These are phyloP conservation scores for Agrochola macilenta DNA, from an alignment of 2,888 invertebrate genomes.

Conservation along the genomic window DNA sequence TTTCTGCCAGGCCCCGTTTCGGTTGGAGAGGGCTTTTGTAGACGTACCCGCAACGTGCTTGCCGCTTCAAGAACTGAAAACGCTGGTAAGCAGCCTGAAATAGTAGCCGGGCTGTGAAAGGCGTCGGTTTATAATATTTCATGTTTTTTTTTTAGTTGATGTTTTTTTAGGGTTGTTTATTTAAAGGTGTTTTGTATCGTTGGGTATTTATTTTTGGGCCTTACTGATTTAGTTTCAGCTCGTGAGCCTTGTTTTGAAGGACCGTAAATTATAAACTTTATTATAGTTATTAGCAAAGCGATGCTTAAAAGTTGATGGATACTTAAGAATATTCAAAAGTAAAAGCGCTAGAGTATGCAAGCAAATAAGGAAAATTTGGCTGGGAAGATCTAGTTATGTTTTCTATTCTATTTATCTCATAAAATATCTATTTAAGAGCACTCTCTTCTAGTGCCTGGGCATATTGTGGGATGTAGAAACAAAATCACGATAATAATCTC, in stretches of 20 bases:
- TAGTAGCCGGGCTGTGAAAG: slow-evolving; percentile 60
- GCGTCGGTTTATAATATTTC: slow-evolving; percentile 32
- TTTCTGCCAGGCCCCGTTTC: slow-evolving; percentile 74
- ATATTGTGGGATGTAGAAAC: neutral
- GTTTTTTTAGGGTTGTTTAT: neutral
- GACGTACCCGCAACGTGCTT: slow-evolving; percentile 66
- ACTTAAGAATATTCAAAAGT: neutral
- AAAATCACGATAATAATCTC: neutral
- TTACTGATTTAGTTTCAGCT: neutral
- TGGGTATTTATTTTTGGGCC: neutral
- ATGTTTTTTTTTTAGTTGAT: slow-evolving; percentile 10
- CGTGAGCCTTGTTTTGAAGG: neutral
- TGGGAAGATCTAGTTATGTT: neutral
- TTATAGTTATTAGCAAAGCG: neutral
- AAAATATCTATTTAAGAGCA: neutral
- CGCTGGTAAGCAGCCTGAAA: slow-evolving; percentile 71
- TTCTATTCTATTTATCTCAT: neutral
- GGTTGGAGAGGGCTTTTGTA: slow-evolving; percentile 77
- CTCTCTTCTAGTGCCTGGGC: neutral
- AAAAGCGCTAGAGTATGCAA: neutral
- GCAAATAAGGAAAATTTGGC: neutral
- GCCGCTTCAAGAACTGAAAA: slow-evolving; percentile 73
- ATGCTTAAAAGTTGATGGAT: neutral
- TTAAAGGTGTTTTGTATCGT: neutral
- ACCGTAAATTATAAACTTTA: neutral